Evolutionary conservation across 92 coral and sea anemone genomes (phyloP).

Genomic region (Umimayanthus kanabou): DNA sequence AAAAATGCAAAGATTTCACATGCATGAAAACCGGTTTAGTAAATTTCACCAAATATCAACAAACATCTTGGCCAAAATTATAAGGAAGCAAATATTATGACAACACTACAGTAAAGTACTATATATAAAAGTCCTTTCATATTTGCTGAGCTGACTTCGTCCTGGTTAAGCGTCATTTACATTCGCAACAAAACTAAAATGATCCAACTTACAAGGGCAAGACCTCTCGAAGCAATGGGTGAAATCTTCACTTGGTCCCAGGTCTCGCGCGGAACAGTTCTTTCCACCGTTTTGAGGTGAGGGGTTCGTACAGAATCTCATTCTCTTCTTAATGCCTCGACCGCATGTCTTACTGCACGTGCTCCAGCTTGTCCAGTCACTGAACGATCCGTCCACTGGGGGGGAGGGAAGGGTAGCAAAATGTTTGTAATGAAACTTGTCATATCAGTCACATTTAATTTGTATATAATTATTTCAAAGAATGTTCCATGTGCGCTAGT

Average conservation of each 20-base stretch:
- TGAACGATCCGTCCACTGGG: constrained; percentile 79
- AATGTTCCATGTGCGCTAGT: not conserved
- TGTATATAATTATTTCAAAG: not conserved
- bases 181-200: not conserved
- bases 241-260: constrained; percentile 82
- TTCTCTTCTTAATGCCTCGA: constrained; percentile 80
- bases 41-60: too few species aligned
- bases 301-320: constrained; percentile 77
- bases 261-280: constrained; percentile 79
- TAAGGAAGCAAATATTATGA: too few species aligned
- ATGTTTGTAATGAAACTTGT: not conserved
- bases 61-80: too few species aligned
- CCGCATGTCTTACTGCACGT: constrained; percentile 95
- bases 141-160: too few species aligned
- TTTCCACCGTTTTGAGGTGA: constrained; percentile 85
- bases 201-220: constrained; percentile 81
- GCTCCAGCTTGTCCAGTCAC: constrained; percentile 93
- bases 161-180: not conserved
- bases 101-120: too few species aligned
- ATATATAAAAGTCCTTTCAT: too few species aligned
- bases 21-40: too few species aligned
- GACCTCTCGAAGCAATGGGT: constrained; percentile 94
- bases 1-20: not conserved
- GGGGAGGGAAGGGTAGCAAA: not conserved
- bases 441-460: not conserved